Evolutionary conservation across 2,888 invertebrate species (phyloP), one percentile per base, ranked within the genome.

Genomic region (Diarsia mendica): DNA sequence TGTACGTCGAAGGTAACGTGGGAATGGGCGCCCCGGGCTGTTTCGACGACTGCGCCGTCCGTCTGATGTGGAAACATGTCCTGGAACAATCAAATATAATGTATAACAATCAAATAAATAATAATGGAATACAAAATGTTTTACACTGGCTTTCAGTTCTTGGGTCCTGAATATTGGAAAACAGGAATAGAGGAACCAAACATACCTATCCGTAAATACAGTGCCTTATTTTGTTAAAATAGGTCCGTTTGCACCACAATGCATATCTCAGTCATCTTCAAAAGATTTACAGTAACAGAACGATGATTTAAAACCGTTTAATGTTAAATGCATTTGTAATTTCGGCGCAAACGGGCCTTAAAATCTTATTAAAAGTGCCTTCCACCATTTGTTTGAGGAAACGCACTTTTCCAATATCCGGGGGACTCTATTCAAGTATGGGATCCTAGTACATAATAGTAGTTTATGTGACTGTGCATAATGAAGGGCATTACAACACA

Each of bases 21-120:
- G 99, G 99, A 89, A 99, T 98, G 15, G 98, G 98, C 8, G 98
- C 97, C 77, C 97, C 97, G 72, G 97, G 97, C 92, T 97, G 97
- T 87, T 97, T 97, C 60, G 97, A 97, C 84, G 98, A 98, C 93
- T 98, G 98, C n/a, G 98, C 98, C 91, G 98, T 98, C 68, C 98
- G 97, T 90, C 98, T 97, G 90, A 99, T 98, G 94, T 99, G 99
- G 94, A 99, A 99, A 96, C 99, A 99, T 79, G 98, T 98, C 95
- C 98, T 98, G 93, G 46, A 89, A 85, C 93, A 93, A 86, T 46
- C 60, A 70, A 44, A n/a, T n/a, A n/a, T n/a, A n/a, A n/a, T n/a
- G n/a, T n/a, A n/a, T n/a, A n/a, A n/a, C n/a, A n/a, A n/a, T n/a
- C n/a, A n/a, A n/a, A n/a, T n/a, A n/a, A n/a, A n/a, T n/a, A n/a